A percentile compares a stretch with the other conserved stretches of the same genome.
These are phyloP conservation scores for Scleropages formosus DNA, from an alignment of 2,797 vertebrate species.

Conservation along the genomic window DNA sequence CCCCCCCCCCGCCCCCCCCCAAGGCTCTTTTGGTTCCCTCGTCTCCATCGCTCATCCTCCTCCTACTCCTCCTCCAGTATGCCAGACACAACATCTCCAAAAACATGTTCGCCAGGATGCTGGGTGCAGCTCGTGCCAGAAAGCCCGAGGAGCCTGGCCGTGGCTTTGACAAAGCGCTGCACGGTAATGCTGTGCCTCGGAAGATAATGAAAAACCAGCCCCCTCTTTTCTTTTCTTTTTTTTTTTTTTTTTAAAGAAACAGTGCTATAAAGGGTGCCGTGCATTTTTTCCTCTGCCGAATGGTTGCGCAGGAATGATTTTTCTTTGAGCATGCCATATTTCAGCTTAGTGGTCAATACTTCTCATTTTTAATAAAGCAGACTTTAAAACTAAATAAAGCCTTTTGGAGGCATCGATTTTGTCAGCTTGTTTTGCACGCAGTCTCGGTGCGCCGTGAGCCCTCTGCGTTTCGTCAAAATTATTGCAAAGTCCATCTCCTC, in stretches of 20 bases:
- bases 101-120: constrained; percentile 48
- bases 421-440: background rate
- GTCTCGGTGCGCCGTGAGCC: background rate
- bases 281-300: constrained; percentile 28
- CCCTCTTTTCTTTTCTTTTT: constrained; percentile 42
- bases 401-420: background rate
- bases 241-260: constrained; percentile 70
- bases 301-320: background rate
- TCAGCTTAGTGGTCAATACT: background rate
- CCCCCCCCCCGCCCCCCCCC: constrained; percentile 30
- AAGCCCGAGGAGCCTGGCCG: constrained; percentile 57
- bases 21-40: constrained; percentile 36
- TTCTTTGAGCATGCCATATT: background rate
- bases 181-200: background rate
- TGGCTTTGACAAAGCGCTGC: constrained; percentile 52
- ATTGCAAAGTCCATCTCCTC: background rate
- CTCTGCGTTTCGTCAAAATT: background rate
- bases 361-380: background rate
- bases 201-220: constrained; percentile 50
- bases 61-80: constrained; percentile 9
- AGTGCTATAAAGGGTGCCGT: constrained; percentile 58
- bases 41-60: constrained; percentile 11
- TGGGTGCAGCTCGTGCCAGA: constrained; percentile 58
- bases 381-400: background rate
- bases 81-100: constrained; percentile 33